Evolutionary conservation across 2,113 vertebrate genomes (phyloP).

Genomic region (human (Homo sapiens)): DNA sequence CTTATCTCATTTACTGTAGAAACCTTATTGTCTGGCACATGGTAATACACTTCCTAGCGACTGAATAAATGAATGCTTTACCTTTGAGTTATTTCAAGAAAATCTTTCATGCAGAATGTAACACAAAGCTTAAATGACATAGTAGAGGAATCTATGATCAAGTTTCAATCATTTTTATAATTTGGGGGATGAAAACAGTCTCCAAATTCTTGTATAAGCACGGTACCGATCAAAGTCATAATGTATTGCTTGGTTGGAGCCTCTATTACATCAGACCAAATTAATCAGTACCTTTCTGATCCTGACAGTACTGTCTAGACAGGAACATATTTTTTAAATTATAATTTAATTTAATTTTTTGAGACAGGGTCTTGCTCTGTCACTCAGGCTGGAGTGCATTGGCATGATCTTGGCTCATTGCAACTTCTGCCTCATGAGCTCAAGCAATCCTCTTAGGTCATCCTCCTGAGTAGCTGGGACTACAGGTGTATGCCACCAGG

Average conservation of each 20-base stretch:
- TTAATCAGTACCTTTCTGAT: background rate
- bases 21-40: background rate
- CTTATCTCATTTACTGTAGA: background rate
- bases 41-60: background rate
- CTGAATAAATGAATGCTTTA: conserved; percentile 30
- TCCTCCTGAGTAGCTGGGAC: too few species aligned
- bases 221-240: background rate
- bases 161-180: conserved; percentile 18
- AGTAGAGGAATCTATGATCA: background rate
- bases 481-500: too few species aligned
- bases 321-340: background rate
- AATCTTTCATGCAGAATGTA: conserved; percentile 33
- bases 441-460: too few species aligned
- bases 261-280: background rate
- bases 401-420: too few species aligned
- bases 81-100: conserved; percentile 23
- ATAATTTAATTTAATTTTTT: too few species aligned
- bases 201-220: background rate
- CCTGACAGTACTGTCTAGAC: background rate
- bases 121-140: conserved; percentile 5
- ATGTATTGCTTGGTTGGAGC: background rate
- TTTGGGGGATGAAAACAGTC: background rate
- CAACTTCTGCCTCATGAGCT: too few species aligned
- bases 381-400: too few species aligned
- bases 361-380: too few species aligned